These are phyloP conservation scores for Odontophorus gujanensis DNA, from an alignment of 2,113 vertebrate genomes.

Conservation along the genomic window DNA sequence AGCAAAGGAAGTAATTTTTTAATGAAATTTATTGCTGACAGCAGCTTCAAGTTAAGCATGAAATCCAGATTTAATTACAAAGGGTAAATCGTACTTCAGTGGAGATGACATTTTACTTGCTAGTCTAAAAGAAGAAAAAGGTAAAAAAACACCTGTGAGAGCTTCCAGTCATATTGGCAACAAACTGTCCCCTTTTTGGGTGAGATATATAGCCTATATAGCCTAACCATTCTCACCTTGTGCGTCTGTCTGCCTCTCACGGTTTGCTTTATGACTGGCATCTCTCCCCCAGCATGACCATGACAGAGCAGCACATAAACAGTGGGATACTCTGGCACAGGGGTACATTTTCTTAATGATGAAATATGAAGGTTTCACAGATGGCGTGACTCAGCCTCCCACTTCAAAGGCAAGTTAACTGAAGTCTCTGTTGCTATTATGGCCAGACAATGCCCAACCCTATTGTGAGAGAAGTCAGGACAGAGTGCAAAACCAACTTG, in stretches of 20 bases:
- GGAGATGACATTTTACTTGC: background rate
- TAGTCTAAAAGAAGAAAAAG: background rate
- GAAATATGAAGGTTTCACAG: slow-evolving; percentile 75
- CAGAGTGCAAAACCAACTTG: background rate
- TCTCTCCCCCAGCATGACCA: background rate
- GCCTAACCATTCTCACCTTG: slow-evolving; percentile 56
- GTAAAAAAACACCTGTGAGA: background rate
- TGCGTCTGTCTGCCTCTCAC: slow-evolving; percentile 57
- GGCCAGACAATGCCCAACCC: background rate
- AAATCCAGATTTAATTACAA: background rate
- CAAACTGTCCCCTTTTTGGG: background rate
- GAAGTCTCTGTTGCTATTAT: slow-evolving; percentile 64
- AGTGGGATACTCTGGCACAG: slow-evolving; percentile 66
- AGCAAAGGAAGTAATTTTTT: background rate
- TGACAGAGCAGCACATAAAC: slow-evolving; percentile 71
- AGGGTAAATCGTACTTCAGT: rapidly evolving
- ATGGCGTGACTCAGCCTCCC: slow-evolving; percentile 66
- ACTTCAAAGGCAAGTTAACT: slow-evolving; percentile 66
- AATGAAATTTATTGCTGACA: background rate
- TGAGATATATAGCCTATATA: background rate
- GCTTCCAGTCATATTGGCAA: background rate
- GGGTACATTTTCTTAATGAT: slow-evolving; percentile 64
- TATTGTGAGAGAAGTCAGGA: background rate
- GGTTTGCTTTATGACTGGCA: slow-evolving; percentile 50
- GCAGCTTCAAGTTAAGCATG: background rate